A percentile compares a stretch with the other conserved stretches of the same genome.
These are phyloP conservation scores for Bothrops jararaca DNA, from an alignment of 2,113 vertebrate species.

Conservation along the genomic window DNA sequence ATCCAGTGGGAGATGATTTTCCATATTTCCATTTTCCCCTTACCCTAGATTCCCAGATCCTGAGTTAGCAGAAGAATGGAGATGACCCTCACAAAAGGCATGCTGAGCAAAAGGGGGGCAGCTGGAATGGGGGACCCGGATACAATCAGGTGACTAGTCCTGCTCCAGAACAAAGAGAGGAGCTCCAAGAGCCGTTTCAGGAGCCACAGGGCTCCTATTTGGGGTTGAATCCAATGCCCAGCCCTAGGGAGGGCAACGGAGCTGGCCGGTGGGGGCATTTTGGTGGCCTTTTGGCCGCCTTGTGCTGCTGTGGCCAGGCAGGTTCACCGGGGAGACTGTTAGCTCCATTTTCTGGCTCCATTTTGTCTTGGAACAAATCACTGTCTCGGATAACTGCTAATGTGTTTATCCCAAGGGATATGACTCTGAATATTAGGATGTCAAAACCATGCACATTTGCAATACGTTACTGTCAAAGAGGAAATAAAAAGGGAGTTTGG, in stretches of 20 bases:
- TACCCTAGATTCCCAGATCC: neutral
- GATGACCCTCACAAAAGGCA: neutral
- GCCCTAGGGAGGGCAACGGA: neutral
- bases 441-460: conserved; percentile 63
- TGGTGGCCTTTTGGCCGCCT: neutral
- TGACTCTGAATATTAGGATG: conserved; percentile 69
- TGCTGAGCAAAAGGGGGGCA: neutral
- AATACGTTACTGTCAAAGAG: conserved; percentile 69
- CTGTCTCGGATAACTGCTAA: conserved; percentile 54
- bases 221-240: neutral
- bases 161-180: neutral
- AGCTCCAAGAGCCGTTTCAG: neutral
- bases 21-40: neutral
- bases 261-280: neutral
- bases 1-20: neutral
- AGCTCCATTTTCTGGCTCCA: conserved; percentile 26
- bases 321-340: neutral
- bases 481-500: conserved; percentile 66
- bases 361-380: conserved; percentile 50
- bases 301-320: neutral
- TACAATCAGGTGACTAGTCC: neutral
- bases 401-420: conserved; percentile 65
- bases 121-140: neutral
- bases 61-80: neutral
- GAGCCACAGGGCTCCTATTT: neutral